These are phyloP conservation scores for Lepisosteus oculatus DNA, from an alignment of 2,113 vertebrate species.

Conservation along the genomic window DNA sequence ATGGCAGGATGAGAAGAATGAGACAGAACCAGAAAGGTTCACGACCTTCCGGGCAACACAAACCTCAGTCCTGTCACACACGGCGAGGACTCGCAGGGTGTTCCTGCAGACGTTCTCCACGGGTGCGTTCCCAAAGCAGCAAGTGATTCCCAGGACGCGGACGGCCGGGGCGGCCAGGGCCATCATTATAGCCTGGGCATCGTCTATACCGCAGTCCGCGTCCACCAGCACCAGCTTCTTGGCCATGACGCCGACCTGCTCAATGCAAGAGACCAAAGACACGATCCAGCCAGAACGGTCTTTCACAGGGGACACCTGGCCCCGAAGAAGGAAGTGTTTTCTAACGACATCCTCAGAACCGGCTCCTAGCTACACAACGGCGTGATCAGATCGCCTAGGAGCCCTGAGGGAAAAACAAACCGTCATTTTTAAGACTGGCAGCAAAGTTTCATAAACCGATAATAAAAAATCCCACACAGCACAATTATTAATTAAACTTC, in stretches of 20 bases:
- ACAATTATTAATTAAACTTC: too few species aligned
- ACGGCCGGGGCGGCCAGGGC: constrained; percentile 54
- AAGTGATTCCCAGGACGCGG: constrained; percentile 61
- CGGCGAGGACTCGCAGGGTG: constrained; percentile 55
- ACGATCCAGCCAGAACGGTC: background rate
- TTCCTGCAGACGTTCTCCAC: constrained; percentile 68
- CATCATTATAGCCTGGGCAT: constrained; percentile 70
- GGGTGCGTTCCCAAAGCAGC: constrained; percentile 63
- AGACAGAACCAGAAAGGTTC: too few species aligned
- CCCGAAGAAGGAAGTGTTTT: too few species aligned
- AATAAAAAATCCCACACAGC: too few species aligned
- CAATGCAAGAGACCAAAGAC: background rate
- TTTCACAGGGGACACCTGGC: too few species aligned
- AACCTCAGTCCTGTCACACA: constrained; percentile 57
- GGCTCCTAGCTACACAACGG: too few species aligned
- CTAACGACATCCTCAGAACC: too few species aligned
- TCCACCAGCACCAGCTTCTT: constrained; percentile 65
- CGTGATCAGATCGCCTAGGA: too few species aligned
- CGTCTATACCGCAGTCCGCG: constrained; percentile 72
- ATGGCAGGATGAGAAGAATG: too few species aligned
- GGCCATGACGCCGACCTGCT: constrained; percentile 39
- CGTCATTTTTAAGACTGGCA: too few species aligned
- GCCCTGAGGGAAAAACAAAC: too few species aligned
- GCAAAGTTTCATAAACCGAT: too few species aligned
- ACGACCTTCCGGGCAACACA: constrained; percentile 5